These are phyloP conservation scores for Albula goreensis DNA, from an alignment of 2,113 vertebrate genomes.

Conservation along the genomic window DNA sequence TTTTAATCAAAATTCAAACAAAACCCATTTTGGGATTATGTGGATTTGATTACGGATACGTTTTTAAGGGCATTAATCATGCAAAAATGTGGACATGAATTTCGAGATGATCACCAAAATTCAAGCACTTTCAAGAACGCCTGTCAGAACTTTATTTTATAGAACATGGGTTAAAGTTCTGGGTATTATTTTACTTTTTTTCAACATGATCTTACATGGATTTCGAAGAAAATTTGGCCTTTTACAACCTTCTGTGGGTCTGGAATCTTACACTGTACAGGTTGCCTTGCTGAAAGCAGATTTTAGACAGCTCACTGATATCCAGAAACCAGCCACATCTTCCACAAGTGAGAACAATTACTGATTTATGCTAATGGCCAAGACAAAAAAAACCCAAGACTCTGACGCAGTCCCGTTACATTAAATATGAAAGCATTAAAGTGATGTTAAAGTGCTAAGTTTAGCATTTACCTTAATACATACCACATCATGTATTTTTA, in stretches of 20 bases:
- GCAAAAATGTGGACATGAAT: background rate
- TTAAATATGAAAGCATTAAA: slow-evolving; percentile 53
- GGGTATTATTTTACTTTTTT: too few relatives aligned
- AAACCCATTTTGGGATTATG: background rate
- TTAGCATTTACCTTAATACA: slow-evolving; percentile 59
- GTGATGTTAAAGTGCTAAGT: slow-evolving; percentile 46
- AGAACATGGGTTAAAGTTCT: background rate
- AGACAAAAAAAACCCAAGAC: slow-evolving; percentile 45
- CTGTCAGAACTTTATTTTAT: background rate
- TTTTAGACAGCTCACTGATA: slow-evolving; percentile 17
- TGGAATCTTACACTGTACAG: background rate
- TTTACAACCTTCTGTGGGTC: too few relatives aligned
- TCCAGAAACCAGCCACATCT: slow-evolving; percentile 35
- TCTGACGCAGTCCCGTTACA: slow-evolving; percentile 44
- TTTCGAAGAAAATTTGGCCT: too few relatives aligned
- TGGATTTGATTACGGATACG: background rate
- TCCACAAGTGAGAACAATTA: slow-evolving; percentile 6
- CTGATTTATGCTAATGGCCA: slow-evolving; percentile 34
- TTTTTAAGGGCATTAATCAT: background rate
- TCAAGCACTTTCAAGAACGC: background rate
- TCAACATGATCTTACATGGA: too few relatives aligned
- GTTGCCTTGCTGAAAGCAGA: background rate
- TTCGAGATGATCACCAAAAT: background rate
- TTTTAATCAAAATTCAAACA: too few relatives aligned
- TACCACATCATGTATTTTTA: slow-evolving; percentile 64